phyloP scores from a whole-genome alignment of 2,797 vertebrate species.

The Argyrosomus regius region DNA sequence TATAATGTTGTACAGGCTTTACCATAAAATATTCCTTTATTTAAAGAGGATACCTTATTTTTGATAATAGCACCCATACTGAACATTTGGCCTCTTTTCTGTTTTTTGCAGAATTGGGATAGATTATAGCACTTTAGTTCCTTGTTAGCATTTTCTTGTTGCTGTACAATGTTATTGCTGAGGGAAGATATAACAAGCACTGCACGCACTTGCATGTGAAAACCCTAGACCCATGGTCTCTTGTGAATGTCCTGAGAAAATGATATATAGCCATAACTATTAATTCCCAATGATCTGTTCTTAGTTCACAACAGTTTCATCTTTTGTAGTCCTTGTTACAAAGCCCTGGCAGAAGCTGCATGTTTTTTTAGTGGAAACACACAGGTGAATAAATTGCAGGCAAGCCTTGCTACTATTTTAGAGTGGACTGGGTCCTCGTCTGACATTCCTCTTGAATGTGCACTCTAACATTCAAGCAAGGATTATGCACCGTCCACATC shows the following conservation, averaged over 20 bases:
- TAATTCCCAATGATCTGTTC: constrained; percentile 18
- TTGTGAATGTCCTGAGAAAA: constrained; percentile 19
- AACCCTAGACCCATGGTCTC: background rate
- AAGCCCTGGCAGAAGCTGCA: constrained; percentile 7
- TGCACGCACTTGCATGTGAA: background rate
- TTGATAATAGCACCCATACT: background rate
- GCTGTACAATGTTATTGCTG: background rate
- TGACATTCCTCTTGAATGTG: constrained; percentile 63
- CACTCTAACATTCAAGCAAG: constrained; percentile 69
- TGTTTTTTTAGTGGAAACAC: background rate
- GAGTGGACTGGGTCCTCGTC: constrained; percentile 39
- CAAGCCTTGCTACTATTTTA: constrained; percentile 38
- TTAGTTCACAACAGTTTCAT: background rate
- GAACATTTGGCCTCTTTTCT: constrained; percentile 17
- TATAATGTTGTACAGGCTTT: constrained; percentile 3
- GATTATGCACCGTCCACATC: constrained; percentile 68
- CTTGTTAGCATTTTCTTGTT: constrained; percentile 12
- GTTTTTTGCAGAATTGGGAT: constrained; percentile 7
- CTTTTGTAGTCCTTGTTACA: constrained; percentile 21
- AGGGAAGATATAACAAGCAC: background rate
- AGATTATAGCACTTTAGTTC: background rate
- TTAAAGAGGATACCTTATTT: constrained; percentile 1
- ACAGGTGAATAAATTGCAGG: background rate
- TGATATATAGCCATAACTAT: background rate
- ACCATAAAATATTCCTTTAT: constrained; percentile 13